Evolutionary conservation across 2,888 invertebrate species (phyloP), one percentile per base, ranked within the genome.

Genomic region (Laspeyria flexula): DNA sequence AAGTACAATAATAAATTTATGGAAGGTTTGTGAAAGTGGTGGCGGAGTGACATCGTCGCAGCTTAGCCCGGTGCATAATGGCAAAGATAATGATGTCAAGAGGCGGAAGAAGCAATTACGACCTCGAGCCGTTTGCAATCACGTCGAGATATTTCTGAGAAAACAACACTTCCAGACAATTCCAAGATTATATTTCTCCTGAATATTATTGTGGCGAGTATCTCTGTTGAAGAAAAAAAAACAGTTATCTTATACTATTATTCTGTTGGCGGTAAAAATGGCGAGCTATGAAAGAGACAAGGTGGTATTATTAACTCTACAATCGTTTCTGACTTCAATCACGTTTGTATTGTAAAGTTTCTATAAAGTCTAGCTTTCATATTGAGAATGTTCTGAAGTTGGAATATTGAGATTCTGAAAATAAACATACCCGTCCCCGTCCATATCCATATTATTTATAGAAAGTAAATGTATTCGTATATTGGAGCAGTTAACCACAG

Each of bases 101-200:
- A 79, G 77, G 83, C 88, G 88, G 85, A 87, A 88, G 86, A 88
- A 88, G 81, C 88, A 88, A 90, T 90, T 88, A 88, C 83, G 79
- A 71, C 74, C 79, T 76, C 77, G 74, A 77, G 74, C 69, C 75
- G 75, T 78, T 78, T 79, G 82, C 83, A 81, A 84, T 86, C 83
- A 78, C 75, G 79, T 52, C 69, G 75, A 73, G 78, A 77, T 79
- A 76, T 80, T 81, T 78, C 79, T 64, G 61, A 71, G 75, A 76
- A 80, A 77, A 78, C 77, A 79, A 75, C 75, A 68, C 71, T 75
- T 66, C 50, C 63, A 79, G 65, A 65, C 57, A 44, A 77, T 80
- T 75, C 72, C 65, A 60, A 79, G 76, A 83, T 83, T 81, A 78
- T 79, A 74, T 81, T 80, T 74, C 68, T 60, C 54, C 68, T 65